These are phyloP conservation scores for Gari tellinella DNA, from an alignment of 2,888 invertebrate species.

Conservation along the genomic window DNA sequence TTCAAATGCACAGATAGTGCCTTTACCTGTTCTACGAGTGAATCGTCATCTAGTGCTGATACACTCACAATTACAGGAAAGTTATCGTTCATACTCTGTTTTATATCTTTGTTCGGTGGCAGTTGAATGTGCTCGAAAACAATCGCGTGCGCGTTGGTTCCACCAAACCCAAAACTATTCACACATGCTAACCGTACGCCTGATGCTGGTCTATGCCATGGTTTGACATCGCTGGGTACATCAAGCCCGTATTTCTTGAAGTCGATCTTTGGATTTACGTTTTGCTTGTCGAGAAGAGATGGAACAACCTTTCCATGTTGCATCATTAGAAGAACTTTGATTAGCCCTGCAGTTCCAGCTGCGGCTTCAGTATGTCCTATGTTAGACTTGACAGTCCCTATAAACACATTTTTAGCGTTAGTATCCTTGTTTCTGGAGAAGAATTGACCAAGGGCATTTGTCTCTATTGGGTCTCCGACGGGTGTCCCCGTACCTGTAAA, in stretches of 20 bases:
- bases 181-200: conserved; percentile 40
- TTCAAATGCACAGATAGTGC: not conserved
- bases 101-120: not conserved
- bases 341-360: conserved; percentile 73
- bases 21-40: conserved; percentile 1
- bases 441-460: conserved; percentile 56
- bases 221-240: not conserved
- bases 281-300: conserved; percentile 59
- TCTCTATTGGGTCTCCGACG: conserved; percentile 71
- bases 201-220: not conserved
- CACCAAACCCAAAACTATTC: conserved; percentile 69
- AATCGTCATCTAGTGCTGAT: not conserved
- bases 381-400: conserved; percentile 77
- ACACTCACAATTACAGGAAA: not conserved
- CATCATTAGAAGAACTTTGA: conserved; percentile 77
- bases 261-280: conserved; percentile 64
- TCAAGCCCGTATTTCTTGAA: conserved; percentile 46
- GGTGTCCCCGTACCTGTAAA: conserved; percentile 71
- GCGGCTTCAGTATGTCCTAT: conserved; percentile 76
- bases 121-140: conserved; percentile 19
- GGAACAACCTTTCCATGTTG: conserved; percentile 64
- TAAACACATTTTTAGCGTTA: conserved; percentile 6
- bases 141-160: conserved; percentile 64
- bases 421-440: conserved; percentile 17
- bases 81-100: not conserved